Evolutionary conservation across 37 sponge, comb jelly and placozoan genomes (phyloP), one percentile per base, ranked within the genome.

Genomic region (Bolinopsis microptera): DNA sequence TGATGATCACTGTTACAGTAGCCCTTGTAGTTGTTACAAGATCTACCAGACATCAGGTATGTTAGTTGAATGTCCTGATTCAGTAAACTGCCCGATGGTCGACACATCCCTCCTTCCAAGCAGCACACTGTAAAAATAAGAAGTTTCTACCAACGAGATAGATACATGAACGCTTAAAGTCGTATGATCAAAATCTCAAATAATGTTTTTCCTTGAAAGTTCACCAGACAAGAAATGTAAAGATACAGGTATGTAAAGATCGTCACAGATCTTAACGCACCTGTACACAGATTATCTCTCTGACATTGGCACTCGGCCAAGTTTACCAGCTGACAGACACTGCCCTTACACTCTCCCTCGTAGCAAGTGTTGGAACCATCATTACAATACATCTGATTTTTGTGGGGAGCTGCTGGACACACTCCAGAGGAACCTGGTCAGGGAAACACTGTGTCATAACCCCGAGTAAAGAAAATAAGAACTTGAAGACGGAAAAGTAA

Each of bases 11-110:
- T 61, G 93, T 83, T 88, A 75, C 97, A 97, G 86, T 97, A 97
- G 0, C 97, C 97, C 27, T 40, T 28, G 70, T 94, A 96, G 69
- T 96, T 90, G 76, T 96, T 96, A 69, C 97, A 97, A 0, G 97
- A 94, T 28, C 96, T 67, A 0, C 97, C 97, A 0, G 95, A 40
- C 0, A 68, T 93, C 36, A 93, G 83, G 83, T 41, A 38, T 8
- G 93, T 93, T 16, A 74, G 69, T 30, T 94, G 68, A 16, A 86
- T 83, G 39, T 67, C 61, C 0, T 86, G 13, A 0, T 16, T 5
- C 0, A 23, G 2, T 21, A 86, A 30, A 39, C 61, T 39, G 3
- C 61, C 90, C 25, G 61, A 39, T 18, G 90, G 61, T n/a, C 61
- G n/a, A 25, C 90, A 86, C 41, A 30, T 26, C 0, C 90, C 90